These are phyloP conservation scores for Saccostrea glomerata DNA, from an alignment of 1,140 invertebrate genomes.

Conservation along the genomic window DNA sequence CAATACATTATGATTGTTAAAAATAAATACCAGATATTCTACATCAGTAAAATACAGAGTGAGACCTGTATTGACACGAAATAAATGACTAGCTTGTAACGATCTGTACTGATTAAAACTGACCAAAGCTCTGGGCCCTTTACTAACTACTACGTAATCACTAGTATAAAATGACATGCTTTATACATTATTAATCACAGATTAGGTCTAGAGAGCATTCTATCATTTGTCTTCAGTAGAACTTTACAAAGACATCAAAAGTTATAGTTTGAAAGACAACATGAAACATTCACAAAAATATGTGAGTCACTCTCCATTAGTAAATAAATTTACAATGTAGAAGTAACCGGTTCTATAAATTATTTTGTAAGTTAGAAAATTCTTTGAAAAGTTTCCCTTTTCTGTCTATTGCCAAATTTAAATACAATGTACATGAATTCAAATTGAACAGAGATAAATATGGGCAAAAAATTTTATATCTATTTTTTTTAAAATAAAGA, in stretches of 20 bases:
- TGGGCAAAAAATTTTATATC: no score
- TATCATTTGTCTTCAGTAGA: not conserved
- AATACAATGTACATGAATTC: no score
- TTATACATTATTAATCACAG: not conserved
- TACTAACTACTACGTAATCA: not conserved
- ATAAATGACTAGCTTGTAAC: constrained; percentile 20
- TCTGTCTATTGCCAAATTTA: no score
- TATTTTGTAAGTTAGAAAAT: no score
- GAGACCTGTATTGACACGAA: not conserved
- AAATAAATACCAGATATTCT: not conserved
- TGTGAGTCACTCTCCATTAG: not conserved
- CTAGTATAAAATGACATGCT: constrained; percentile 22
- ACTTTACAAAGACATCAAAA: no score
- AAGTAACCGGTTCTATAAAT: no score
- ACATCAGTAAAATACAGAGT: not conserved
- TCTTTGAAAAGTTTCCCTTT: no score
- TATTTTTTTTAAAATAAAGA: no score
- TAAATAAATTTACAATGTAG: no score
- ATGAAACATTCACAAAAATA: not conserved
- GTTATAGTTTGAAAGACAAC: constrained; percentile 14
- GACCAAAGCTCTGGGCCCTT: not conserved
- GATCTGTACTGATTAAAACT: not conserved
- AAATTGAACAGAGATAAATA: no score
- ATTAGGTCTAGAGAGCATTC: constrained; percentile 21
- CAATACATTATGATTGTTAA: not conserved